phyloP scores from a whole-genome alignment of 2,888 invertebrate genomes.

The Diaprepes abbreviatus region DNA sequence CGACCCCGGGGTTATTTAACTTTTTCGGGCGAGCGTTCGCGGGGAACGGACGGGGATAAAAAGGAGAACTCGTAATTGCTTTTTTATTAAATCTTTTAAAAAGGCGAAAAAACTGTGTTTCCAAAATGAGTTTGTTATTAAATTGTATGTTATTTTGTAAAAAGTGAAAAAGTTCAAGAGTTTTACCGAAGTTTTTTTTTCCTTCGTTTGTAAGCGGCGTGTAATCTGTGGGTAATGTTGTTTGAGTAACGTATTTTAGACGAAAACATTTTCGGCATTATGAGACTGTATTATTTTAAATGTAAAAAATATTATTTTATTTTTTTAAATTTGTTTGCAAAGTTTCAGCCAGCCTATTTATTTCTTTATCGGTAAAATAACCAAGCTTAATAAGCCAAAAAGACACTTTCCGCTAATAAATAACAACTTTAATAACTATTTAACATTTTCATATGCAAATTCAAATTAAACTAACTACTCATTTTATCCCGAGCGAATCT shows the following conservation, averaged over 20 bases:
- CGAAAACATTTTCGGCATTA: too few relatives aligned
- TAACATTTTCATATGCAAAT: too few relatives aligned
- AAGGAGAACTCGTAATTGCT: conserved; percentile 42
- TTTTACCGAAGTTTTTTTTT: conserved; percentile 24
- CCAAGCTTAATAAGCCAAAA: too few relatives aligned
- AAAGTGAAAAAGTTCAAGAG: conserved; percentile 34
- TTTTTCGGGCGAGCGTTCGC: conserved; percentile 20
- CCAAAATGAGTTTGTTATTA: conserved; percentile 38
- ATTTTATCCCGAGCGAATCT: too few relatives aligned
- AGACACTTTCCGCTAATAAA: too few relatives aligned
- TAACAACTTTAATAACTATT: too few relatives aligned
- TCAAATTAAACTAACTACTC: too few relatives aligned
- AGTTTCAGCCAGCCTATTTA: too few relatives aligned
- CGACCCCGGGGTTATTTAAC: conserved; percentile 30
- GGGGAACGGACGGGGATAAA: conserved; percentile 20
- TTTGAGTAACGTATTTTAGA: neutral
- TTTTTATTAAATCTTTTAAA: conserved; percentile 50
- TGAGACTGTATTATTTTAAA: too few relatives aligned
- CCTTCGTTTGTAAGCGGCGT: neutral
- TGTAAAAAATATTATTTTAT: too few relatives aligned
- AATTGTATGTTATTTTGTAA: conserved; percentile 45
- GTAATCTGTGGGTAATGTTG: neutral
- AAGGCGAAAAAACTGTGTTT: conserved; percentile 33
- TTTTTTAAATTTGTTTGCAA: too few relatives aligned
- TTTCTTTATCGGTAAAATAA: too few relatives aligned